Evolutionary conservation across 2,797 vertebrate species (phyloP).

Genomic region (Loriculus beryllinus): DNA sequence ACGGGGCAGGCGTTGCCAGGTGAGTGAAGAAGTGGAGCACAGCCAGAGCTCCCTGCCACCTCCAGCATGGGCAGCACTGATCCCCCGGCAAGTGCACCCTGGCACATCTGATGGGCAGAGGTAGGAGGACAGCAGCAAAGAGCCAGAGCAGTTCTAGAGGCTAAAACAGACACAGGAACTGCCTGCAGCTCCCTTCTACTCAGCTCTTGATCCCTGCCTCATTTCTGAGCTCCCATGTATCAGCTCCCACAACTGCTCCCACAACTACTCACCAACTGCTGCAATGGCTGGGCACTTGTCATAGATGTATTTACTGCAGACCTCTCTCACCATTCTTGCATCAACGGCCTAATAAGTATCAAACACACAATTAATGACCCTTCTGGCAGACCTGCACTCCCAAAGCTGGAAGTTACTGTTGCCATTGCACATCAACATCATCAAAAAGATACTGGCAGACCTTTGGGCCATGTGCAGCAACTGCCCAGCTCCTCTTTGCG

Average conservation of each 20-base stretch:
- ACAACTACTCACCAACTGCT: constrained; percentile 85
- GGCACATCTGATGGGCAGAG: background rate
- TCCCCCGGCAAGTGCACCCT: background rate
- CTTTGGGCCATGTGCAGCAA: background rate
- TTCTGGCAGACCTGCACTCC: background rate
- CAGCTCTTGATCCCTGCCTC: background rate
- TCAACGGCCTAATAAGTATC: constrained; percentile 83
- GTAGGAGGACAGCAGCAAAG: background rate
- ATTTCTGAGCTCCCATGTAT: background rate
- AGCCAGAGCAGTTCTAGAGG: background rate
- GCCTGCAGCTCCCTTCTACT: background rate
- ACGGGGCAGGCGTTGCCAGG: background rate
- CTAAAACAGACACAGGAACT: background rate
- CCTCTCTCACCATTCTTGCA: constrained; percentile 81
- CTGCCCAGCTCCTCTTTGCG: background rate
- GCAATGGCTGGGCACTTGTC: constrained; percentile 93
- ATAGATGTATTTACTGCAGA: constrained; percentile 93
- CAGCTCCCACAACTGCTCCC: background rate
- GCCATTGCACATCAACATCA: background rate
- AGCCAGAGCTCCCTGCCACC: background rate
- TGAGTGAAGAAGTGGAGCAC: background rate
- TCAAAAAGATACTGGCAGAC: background rate
- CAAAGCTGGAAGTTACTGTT: background rate
- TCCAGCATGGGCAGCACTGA: background rate
- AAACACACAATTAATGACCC: background rate